Evolutionary conservation across 2,797 vertebrate genomes (phyloP).

Genomic region (Trachops cirrhosus): DNA sequence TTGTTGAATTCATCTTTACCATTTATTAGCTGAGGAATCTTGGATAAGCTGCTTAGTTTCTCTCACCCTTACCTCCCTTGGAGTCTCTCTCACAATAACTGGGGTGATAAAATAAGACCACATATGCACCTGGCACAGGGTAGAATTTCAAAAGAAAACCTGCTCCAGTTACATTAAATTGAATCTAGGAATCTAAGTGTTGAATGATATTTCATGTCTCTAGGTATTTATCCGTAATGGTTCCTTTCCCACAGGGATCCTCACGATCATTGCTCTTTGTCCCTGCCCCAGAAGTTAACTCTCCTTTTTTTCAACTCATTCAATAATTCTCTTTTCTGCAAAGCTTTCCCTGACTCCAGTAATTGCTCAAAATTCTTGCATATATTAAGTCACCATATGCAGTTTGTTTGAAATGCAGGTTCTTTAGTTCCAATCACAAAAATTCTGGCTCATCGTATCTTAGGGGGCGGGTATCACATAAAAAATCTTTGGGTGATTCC

Average conservation of each 20-base stretch:
- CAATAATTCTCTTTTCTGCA: neutral
- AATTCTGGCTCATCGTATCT: neutral
- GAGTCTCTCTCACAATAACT: neutral
- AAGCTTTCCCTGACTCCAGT: neutral
- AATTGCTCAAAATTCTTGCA: neutral
- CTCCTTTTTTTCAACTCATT: neutral
- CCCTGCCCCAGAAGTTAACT: neutral
- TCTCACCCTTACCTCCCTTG: neutral
- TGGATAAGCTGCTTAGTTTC: neutral
- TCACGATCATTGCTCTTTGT: neutral
- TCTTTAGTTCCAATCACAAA: neutral
- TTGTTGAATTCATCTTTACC: neutral
- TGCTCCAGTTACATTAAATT: neutral
- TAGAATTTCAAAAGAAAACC: neutral
- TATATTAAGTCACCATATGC: neutral
- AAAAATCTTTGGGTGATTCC: neutral
- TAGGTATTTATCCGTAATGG: neutral
- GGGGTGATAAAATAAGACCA: neutral
- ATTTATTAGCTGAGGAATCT: neutral
- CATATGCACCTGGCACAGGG: neutral
- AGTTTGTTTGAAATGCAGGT: neutral
- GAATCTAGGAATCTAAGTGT: neutral
- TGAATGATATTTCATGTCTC: neutral
- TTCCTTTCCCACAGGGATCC: neutral
- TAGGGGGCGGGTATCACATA: neutral